Conservation (phyloP, 2,888 invertebrate species). For the Timandra comae region DNA sequence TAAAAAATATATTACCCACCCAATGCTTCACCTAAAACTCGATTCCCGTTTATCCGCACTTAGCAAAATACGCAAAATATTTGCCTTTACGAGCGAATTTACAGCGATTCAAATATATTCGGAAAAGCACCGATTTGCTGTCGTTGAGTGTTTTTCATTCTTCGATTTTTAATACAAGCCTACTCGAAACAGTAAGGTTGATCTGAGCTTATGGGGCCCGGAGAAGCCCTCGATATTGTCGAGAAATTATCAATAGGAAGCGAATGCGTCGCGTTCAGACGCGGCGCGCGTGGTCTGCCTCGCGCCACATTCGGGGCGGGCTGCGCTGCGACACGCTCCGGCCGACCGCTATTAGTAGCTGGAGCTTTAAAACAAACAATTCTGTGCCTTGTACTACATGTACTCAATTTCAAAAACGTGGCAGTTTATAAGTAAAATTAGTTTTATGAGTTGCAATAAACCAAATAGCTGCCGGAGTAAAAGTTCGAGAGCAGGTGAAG, state of each 20-base stretch:
- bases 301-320: background rate
- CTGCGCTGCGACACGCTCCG: no score
- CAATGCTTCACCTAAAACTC: background rate
- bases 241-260: conserved; percentile 27
- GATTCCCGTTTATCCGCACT: background rate
- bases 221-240: conserved; percentile 5
- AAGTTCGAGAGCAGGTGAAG: background rate
- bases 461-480: background rate
- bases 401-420: no score
- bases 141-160: conserved; percentile 2
- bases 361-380: no score
- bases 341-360: no score
- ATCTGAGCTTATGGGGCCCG: conserved; percentile 10
- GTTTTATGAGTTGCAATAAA: no score
- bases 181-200: conserved; percentile 2
- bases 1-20: background rate
- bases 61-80: conserved; percentile 2
- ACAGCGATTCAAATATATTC: conserved; percentile 4
- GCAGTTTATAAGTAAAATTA: no score
- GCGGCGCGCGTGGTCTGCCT: background rate
- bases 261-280: conserved; percentile 14
- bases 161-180: conserved; percentile 3
- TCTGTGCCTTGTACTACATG: no score
- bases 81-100: background rate
- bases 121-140: background rate